Percentiles rank a stretch among this genome's conserved stretches.
phyloP scores from a whole-genome alignment of 2,888 invertebrate genomes.

The Drosophila conformis region DNA sequence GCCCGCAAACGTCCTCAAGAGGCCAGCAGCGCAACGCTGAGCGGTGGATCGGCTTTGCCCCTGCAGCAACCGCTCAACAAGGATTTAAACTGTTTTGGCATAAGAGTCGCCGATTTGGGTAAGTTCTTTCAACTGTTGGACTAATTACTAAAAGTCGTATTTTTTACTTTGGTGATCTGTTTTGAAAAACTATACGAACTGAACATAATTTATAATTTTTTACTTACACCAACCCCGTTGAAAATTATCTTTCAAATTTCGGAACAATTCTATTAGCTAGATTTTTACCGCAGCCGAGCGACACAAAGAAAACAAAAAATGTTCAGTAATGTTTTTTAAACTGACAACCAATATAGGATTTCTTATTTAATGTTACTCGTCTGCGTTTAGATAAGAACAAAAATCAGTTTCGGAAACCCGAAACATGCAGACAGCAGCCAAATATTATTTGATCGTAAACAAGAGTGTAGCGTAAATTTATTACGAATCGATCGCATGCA shows the following conservation, averaged over 20 bases:
- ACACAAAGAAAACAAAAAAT: neutral
- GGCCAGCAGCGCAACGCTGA: conserved; percentile 69
- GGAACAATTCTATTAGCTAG: neutral
- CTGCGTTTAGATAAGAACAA: neutral
- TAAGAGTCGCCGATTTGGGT: conserved; percentile 85
- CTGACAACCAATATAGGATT: neutral
- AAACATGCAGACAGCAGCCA: neutral
- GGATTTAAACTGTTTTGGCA: conserved; percentile 84
- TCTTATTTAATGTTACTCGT: neutral
- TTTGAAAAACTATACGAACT: neutral
- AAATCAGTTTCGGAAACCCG: neutral
- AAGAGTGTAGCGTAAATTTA: neutral
- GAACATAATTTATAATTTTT: neutral
- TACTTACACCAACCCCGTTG: neutral
- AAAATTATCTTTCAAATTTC: neutral
- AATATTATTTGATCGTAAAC: neutral
- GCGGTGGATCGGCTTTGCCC: conserved; percentile 73
- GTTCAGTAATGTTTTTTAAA: neutral
- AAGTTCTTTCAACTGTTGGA: conserved; percentile 43
- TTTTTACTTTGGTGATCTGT: neutral
- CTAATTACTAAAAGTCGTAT: neutral
- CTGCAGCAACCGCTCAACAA: conserved; percentile 83
- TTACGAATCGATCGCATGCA: neutral
- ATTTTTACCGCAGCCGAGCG: neutral
- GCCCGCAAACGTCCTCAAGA: conserved; percentile 89